Conservation (phyloP, 2,888 invertebrate species). For the Rhagophthalmus giganteus region DNA sequence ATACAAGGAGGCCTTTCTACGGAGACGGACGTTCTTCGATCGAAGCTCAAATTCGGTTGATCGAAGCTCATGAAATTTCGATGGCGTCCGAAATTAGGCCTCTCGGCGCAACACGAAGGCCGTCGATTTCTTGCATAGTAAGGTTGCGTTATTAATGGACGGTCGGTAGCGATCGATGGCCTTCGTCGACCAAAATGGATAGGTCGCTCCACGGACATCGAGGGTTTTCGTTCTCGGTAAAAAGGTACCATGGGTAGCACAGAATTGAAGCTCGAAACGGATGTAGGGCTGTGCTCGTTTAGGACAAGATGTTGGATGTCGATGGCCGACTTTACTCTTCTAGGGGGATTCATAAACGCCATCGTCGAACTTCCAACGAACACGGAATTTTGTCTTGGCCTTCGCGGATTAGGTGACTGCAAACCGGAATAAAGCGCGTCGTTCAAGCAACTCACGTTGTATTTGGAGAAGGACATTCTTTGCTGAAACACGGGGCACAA, state of each 20-base stretch:
- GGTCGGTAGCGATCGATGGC: slow-evolving; percentile 48
- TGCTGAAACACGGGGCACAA: too few species aligned
- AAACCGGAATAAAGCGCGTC: slow-evolving; percentile 54
- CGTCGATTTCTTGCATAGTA: slow-evolving; percentile 43
- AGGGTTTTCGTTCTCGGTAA: slow-evolving; percentile 43
- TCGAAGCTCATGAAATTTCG: slow-evolving; percentile 53
- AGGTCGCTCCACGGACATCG: slow-evolving; percentile 43
- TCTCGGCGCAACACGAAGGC: slow-evolving; percentile 51
- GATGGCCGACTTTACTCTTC: slow-evolving; percentile 81
- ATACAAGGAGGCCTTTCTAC: slow-evolving; percentile 40
- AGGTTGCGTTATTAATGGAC: slow-evolving; percentile 41
- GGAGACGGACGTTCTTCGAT: slow-evolving; percentile 43
- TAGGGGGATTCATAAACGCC: slow-evolving; percentile 69
- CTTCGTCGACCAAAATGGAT: slow-evolving; percentile 38
- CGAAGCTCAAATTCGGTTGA: slow-evolving; percentile 40
- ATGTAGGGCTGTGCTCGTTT: slow-evolving; percentile 35
- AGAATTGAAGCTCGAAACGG: slow-evolving; percentile 42
- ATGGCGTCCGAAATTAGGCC: slow-evolving; percentile 37
- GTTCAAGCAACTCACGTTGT: slow-evolving; percentile 66
- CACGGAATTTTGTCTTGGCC: slow-evolving; percentile 80
- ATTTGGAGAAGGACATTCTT: slow-evolving; percentile 70
- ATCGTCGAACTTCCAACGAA: slow-evolving; percentile 74
- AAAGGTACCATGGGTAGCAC: slow-evolving; percentile 48
- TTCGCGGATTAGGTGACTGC: slow-evolving; percentile 52
- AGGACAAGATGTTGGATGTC: slow-evolving; percentile 77